phyloP scores from a whole-genome alignment of 2,113 vertebrate species.

The Sakesphorus luctuosus region DNA sequence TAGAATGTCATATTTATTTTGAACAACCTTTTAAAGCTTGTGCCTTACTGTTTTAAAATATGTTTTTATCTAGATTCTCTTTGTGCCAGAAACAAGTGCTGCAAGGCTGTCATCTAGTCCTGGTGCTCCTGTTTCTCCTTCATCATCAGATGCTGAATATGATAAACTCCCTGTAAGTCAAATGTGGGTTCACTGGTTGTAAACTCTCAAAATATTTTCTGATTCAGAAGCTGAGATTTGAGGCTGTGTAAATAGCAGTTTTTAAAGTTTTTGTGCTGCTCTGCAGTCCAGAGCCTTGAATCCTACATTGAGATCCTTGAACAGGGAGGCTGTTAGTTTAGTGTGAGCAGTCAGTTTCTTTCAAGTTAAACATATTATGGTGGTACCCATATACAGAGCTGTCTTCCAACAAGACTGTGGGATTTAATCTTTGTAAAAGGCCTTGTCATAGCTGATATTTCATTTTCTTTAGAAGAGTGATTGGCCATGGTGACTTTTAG shows the following conservation, averaged over 20 bases:
- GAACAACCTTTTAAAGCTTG: background rate
- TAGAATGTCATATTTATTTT: background rate
- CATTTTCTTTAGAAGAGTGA: background rate
- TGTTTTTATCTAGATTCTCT: constrained; percentile 83
- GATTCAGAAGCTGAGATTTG: background rate
- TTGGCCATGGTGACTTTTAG: background rate
- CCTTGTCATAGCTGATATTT: background rate
- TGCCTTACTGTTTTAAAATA: background rate
- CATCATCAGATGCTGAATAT: constrained; percentile 81
- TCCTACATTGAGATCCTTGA: background rate
- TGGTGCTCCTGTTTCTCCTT: constrained; percentile 74
- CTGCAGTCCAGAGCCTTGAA: background rate
- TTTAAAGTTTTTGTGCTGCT: background rate
- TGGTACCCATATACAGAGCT: background rate
- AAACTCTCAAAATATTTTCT: background rate
- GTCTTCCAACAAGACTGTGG: background rate
- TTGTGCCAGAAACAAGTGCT: constrained; percentile 84
- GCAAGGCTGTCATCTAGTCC: constrained; percentile 66
- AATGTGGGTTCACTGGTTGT: background rate
- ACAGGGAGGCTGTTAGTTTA: background rate
- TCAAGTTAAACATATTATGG: background rate
- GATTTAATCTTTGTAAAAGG: background rate
- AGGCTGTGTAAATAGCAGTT: background rate
- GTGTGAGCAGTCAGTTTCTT: background rate
- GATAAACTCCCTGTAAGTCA: constrained; percentile 85